Conservation (phyloP, 2,113 vertebrate genomes). For the Australoheros scitulus region DNA sequence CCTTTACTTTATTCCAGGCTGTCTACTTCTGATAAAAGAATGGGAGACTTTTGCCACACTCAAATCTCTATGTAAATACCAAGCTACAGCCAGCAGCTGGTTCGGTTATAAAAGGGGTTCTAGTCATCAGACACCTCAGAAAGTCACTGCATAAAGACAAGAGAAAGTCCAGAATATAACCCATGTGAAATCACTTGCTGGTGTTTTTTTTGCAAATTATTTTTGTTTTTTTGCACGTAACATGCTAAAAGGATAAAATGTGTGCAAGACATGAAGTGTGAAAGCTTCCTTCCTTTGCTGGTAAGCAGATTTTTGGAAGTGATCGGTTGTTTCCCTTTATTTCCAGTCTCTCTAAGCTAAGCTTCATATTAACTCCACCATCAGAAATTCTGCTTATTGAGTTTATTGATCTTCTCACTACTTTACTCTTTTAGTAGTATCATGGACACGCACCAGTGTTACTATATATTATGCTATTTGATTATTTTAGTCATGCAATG, state of each 20-base stretch:
- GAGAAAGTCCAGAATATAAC: background rate
- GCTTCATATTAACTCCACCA: too few species aligned
- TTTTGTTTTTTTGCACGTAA: too few species aligned
- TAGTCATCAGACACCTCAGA: background rate
- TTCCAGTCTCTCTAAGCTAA: background rate
- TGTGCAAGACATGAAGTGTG: too few species aligned
- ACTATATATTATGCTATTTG: background rate
- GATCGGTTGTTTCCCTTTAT: background rate
- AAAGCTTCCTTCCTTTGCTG: too few species aligned
- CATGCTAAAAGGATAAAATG: too few species aligned
- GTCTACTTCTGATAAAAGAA: background rate
- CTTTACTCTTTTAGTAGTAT: background rate
- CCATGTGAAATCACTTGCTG: background rate
- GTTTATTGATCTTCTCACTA: background rate
- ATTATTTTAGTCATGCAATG: background rate
- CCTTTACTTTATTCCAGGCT: slow-evolving; percentile 3
- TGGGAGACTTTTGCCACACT: background rate
- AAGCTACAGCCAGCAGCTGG: background rate
- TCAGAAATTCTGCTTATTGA: background rate
- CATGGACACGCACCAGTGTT: background rate
- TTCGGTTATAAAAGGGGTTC: background rate
- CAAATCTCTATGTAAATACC: background rate
- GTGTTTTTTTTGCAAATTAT: background rate
- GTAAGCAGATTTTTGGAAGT: background rate
- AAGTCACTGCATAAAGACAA: background rate